Evolutionary conservation across 2,888 invertebrate species (phyloP), one percentile per base, ranked within the genome.

Genomic region (Sphaerophoria taeniata): DNA sequence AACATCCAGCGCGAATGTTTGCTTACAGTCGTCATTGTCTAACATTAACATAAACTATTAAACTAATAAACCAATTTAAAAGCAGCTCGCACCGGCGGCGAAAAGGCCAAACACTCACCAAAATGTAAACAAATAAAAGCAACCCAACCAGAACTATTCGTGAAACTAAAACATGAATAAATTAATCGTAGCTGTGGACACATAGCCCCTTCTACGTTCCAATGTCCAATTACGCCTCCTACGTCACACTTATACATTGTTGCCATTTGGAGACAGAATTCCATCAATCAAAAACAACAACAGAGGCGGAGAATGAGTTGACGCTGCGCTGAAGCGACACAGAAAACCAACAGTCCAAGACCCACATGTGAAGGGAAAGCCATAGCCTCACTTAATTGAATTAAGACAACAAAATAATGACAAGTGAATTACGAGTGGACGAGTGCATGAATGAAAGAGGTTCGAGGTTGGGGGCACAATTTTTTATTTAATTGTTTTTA

Each of bases 51-150:
- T 24, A 24, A 63, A n/a, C 34, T n/a, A 74, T 55, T 72, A 65
- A 53, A 24, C 16, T 76, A 81, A 81, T 81, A 60, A 39, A 49
- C 53, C 81, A 77, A 77, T 82, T 77, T 82, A 72, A 47, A 16
- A 49, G 34, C 72, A 24, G 61, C 81, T 24, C 24, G 24, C 24
- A 24, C 24, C 24, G 24, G 24, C 81, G 67, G 72, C 67, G 53
- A 39, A 14, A 34, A 47, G 33, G n/a, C 63, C 12, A 49, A 51
- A 14, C 2, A 58, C 16, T 12, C 47, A 45, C 24, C 24, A 24
- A 24, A 24, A 67, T 81, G 81, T 81, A 76, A 81, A 81, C 81
- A 82, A n/a, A 16, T 5, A 14, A 31, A 81, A 65, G n/a, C 14
- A 45, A 33, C 6, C 45, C 31, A 31, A 16, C 33, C 6, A 33